These are phyloP conservation scores for Lamellibrachia columna DNA, from an alignment of 2,888 invertebrate species.

Conservation along the genomic window DNA sequence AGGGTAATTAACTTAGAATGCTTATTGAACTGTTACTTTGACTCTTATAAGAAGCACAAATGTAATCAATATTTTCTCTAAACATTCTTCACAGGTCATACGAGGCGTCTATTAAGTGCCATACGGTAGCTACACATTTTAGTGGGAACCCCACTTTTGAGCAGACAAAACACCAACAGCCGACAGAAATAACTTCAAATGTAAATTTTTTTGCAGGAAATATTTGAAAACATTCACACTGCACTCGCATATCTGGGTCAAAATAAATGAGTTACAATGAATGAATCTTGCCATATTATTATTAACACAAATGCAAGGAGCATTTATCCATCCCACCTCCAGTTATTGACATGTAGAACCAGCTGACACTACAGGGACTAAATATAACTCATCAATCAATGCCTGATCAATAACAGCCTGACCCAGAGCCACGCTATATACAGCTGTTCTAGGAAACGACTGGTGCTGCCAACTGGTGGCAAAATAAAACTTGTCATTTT, in stretches of 20 bases:
- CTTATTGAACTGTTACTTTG: no score
- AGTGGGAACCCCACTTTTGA: no score
- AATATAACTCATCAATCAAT: slow-evolving; percentile 4
- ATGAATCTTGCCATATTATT: neutral
- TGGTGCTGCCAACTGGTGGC: neutral
- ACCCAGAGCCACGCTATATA: neutral
- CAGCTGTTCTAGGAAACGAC: neutral
- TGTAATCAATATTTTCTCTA: no score
- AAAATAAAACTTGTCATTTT: neutral
- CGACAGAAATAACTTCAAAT: neutral
- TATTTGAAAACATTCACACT: neutral
- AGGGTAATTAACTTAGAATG: no score
- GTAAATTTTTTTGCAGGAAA: neutral
- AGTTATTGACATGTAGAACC: neutral
- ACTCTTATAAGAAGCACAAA: no score
- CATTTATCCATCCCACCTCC: neutral
- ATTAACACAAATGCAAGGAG: neutral
- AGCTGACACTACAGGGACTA: neutral
- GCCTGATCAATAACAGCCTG: neutral
- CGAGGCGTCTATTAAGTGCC: no score
- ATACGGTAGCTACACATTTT: no score
- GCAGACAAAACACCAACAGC: no score
- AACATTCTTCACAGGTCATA: no score
- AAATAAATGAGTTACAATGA: neutral
- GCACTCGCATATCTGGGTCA: neutral